A percentile compares a stretch with the other conserved stretches of the same genome.
phyloP scores from a whole-genome alignment of 53 echinoderm and acorn worm species.

The Antedon mediterranea region DNA sequence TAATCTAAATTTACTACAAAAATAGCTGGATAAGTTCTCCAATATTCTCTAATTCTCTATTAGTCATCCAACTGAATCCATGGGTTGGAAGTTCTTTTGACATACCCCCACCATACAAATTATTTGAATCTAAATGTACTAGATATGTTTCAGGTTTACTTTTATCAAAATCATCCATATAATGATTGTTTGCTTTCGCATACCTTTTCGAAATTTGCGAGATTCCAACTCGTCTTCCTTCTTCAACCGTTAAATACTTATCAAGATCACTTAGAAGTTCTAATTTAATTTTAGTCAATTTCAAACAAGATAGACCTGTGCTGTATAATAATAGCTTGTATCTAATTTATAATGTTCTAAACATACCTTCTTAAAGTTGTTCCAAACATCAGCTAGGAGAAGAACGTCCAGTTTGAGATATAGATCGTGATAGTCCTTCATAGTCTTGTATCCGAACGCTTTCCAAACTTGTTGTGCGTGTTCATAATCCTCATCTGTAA shows the following conservation, averaged over 20 bases:
- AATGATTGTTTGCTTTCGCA: not conserved
- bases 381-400: conserved; percentile 24
- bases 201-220: not conserved
- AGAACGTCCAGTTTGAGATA: conserved; percentile 18
- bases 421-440: conserved; percentile 34
- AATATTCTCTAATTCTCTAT: no score
- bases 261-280: conserved; percentile 11
- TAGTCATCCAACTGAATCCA: conserved; percentile 2
- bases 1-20: no score
- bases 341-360: conserved; percentile 7
- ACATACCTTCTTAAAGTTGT: conserved; percentile 15
- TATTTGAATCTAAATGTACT: conserved; percentile 36
- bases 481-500: conserved; percentile 16
- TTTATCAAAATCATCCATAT: not conserved
- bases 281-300: not conserved
- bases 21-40: no score
- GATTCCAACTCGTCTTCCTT: not conserved
- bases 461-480: conserved; percentile 24
- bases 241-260: conserved; percentile 16
- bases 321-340: not conserved
- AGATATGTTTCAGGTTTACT: not conserved
- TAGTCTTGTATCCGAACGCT: not conserved
- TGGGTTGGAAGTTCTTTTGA: not conserved
- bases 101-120: conserved; percentile 38
- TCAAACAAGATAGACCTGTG: not conserved